These are phyloP conservation scores for Steatocranus sp. DNA, from an alignment of 2,797 vertebrate genomes.

Conservation along the genomic window DNA sequence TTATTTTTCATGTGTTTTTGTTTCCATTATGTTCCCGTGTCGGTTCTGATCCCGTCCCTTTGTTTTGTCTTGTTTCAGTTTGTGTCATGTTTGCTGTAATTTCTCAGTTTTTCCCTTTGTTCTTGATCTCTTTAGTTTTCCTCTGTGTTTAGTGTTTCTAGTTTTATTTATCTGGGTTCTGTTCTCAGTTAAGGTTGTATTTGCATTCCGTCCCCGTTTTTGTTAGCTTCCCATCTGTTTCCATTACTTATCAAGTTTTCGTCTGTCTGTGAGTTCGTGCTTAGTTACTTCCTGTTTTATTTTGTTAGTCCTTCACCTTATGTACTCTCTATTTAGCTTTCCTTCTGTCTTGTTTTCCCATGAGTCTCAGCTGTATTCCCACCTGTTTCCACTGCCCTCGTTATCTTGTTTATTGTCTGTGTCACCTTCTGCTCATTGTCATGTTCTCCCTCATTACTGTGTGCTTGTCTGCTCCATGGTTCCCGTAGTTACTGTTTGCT, in stretches of 20 bases:
- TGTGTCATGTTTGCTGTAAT: not conserved
- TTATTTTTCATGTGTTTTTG: not conserved
- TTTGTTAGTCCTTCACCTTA: not conserved
- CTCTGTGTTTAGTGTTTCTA: not conserved
- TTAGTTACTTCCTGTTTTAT: not conserved
- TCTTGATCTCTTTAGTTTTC: not conserved
- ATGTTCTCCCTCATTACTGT: not conserved
- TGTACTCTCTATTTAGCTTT: not conserved
- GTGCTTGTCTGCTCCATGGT: not conserved
- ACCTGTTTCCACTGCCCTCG: not conserved
- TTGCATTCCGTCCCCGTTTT: not conserved
- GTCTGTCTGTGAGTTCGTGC: accelerated
- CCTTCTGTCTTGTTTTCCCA: not conserved
- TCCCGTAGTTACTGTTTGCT: not conserved
- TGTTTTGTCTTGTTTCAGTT: not conserved
- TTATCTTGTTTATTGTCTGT: not conserved
- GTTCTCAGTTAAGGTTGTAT: not conserved
- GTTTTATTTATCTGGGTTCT: not conserved
- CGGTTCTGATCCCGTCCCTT: accelerated
- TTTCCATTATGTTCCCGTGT: not conserved
- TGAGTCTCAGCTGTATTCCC: not conserved
- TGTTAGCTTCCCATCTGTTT: not conserved
- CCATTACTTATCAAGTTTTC: not conserved
- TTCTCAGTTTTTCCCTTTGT: not conserved
- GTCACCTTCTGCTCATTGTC: not conserved